phyloP scores from a whole-genome alignment of 2,113 vertebrate species.

The Leptodactylus fuscus region DNA sequence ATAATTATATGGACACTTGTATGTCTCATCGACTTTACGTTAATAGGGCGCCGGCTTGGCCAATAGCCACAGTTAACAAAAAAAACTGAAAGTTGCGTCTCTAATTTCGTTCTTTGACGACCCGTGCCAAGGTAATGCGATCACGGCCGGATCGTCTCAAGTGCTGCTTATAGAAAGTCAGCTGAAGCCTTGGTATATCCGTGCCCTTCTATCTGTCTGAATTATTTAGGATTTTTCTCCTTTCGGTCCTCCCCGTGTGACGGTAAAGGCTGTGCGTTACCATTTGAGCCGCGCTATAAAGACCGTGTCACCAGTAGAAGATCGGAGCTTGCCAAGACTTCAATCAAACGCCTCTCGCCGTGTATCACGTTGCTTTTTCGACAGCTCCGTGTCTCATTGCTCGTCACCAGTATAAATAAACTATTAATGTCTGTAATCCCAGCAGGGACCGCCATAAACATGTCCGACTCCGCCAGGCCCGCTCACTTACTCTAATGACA shows the following conservation, averaged over 20 bases:
- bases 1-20: no score
- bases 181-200: not conserved
- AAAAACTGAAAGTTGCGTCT: slow-evolving; percentile 25
- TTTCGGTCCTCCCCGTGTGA: not conserved
- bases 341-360: not conserved
- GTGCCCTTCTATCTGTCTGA: not conserved
- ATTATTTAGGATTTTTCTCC: slow-evolving; percentile 1
- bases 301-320: not conserved
- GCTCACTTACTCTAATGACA: not conserved
- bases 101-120: not conserved
- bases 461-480: not conserved
- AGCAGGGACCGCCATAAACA: not conserved
- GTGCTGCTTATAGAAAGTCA: slow-evolving; percentile 27
- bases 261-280: not conserved
- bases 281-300: slow-evolving; percentile 15
- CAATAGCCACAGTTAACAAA: no score
- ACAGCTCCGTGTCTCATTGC: slow-evolving; percentile 30
- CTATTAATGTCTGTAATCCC: slow-evolving; percentile 47
- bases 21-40: no score
- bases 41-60: no score
- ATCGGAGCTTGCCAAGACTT: slow-evolving; percentile 18
- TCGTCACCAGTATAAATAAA: slow-evolving; percentile 40
- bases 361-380: slow-evolving; percentile 36
- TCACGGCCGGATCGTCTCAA: not conserved
- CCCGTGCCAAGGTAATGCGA: slow-evolving; percentile 26